Base-by-base conservation (phyloP, 2,888 invertebrate genomes). In the Drosophila fulvimacula region DNA sequence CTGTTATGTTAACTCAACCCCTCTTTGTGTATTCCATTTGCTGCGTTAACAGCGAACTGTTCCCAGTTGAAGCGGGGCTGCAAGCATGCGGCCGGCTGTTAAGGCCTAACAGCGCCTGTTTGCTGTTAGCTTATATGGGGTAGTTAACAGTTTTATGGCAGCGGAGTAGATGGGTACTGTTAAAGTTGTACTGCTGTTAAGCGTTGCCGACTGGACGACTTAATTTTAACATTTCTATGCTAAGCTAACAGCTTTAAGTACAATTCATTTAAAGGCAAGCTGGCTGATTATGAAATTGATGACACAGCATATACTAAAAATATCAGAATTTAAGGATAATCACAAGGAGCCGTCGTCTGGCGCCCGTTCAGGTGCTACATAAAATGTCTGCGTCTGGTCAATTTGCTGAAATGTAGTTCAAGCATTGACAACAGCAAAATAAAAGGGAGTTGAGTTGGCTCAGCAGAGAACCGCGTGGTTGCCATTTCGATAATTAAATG, bases 401-500 rank as follows among this genome's bases (percentile, higher is more conserved):
- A 77, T 83, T 77, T 67, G 66, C 65, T 57, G 71, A 64, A 77
- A 81, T 83, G 74, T 84, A 71, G 79, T 69, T 69, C 67, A 81
- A 80, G 73, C 57, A 58, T 49, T 64, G 41, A 42, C 64, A 21
- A n/a, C 11, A 17, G 27, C 6, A 32, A 36, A 52, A 10, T 30
- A 21, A n/a, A 21, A 44, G 34, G 51, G 41, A 4, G 24, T 9
- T 36, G 21, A 36, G 24, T n/a, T 21, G 24, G 36, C 13, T 34
- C 17, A 60, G 30, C 36, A 24, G 15, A 44, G 36, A n/a, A 48
- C 34, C 36, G 42, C 46, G 36, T 58, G 60, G 59, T 66, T 81
- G 81, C 89, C 89, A 83, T 83, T 83, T 88, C 84, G 89, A 84
- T 87, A 89, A 87, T 87, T 84, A 89, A 87, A 89, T 89, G 85